Evolutionary conservation across 2,113 vertebrate species (phyloP).

Genomic region (Gnathonemus echidnorhynchus): DNA sequence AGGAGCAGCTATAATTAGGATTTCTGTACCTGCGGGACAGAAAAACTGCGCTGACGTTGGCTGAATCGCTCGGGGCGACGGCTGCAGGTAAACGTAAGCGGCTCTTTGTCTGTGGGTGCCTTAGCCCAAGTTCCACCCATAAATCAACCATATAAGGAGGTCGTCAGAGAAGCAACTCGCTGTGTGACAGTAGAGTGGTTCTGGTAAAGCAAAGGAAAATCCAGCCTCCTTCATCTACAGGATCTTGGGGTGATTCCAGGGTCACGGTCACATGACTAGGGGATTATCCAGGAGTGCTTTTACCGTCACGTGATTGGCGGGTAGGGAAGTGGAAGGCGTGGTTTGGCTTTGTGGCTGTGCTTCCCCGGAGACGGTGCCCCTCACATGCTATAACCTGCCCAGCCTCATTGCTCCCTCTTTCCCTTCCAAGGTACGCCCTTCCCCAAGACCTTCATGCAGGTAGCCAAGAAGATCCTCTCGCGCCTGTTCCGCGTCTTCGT

Average conservation of each 20-base stretch:
- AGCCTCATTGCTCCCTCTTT: not conserved
- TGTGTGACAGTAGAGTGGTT: not conserved
- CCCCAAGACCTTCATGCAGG: slow-evolving; percentile 79
- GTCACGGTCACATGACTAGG: not conserved
- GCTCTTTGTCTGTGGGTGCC: not conserved
- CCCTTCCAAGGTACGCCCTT: slow-evolving; percentile 67
- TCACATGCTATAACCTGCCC: not conserved
- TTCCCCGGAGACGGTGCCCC: not conserved
- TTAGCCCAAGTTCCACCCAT: not conserved
- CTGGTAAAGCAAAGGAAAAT: not conserved
- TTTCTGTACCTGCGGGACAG: not conserved
- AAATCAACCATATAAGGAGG: not conserved
- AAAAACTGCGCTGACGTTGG: not conserved
- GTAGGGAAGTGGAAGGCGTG: not conserved
- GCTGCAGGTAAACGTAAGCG: not conserved
- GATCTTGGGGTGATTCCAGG: not conserved
- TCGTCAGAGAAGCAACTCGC: not conserved
- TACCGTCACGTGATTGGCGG: not conserved
- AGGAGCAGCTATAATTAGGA: not conserved
- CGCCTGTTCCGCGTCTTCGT: slow-evolving; percentile 78
- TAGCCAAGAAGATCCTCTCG: slow-evolving; percentile 82
- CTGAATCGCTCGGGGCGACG: not conserved
- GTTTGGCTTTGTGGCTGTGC: not conserved
- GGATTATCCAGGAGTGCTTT: not conserved
- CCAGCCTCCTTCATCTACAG: not conserved